These are phyloP conservation scores for Mesorhabditis sp. DNA, from an alignment of 2,888 invertebrate species.

Conservation along the genomic window DNA sequence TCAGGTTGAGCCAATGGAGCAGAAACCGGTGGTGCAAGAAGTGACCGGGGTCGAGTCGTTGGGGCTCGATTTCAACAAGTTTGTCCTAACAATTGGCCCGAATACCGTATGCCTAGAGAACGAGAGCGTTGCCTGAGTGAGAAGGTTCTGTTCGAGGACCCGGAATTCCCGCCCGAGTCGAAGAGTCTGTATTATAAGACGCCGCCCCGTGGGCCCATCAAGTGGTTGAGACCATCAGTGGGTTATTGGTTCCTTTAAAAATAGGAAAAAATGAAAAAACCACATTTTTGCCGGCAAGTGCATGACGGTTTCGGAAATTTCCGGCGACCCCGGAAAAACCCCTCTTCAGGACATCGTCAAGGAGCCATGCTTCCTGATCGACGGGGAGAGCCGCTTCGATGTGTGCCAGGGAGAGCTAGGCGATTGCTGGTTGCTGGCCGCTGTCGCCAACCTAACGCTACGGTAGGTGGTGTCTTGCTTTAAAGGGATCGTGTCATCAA, in stretches of 20 bases:
- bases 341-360: slow-evolving; percentile 71
- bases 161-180: slow-evolving; percentile 79
- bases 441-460: slow-evolving; percentile 86
- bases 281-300: not conserved
- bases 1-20: not conserved
- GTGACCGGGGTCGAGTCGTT: slow-evolving; percentile 25
- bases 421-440: slow-evolving; percentile 63
- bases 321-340: not conserved
- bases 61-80: slow-evolving; percentile 4
- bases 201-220: slow-evolving; percentile 76
- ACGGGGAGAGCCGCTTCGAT: slow-evolving; percentile 93
- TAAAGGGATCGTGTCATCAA: too few species aligned
- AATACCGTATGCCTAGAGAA: slow-evolving; percentile 69
- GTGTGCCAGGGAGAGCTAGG: slow-evolving; percentile 63
- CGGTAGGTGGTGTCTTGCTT: not conserved
- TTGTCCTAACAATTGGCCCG: slow-evolving; percentile 59
- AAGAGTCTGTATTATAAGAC: slow-evolving; percentile 80
- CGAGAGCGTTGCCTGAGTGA: slow-evolving; percentile 67
- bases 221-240: slow-evolving; percentile 81
- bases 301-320: not conserved
- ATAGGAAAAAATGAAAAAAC: not conserved
- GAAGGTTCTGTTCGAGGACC: slow-evolving; percentile 69
- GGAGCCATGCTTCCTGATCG: slow-evolving; percentile 84
- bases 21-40: not conserved
- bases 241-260: not conserved